Evolutionary conservation across 1,140 invertebrate genomes (phyloP), one percentile per base, ranked within the genome.

Genomic region (Nautilus pompilius): DNA sequence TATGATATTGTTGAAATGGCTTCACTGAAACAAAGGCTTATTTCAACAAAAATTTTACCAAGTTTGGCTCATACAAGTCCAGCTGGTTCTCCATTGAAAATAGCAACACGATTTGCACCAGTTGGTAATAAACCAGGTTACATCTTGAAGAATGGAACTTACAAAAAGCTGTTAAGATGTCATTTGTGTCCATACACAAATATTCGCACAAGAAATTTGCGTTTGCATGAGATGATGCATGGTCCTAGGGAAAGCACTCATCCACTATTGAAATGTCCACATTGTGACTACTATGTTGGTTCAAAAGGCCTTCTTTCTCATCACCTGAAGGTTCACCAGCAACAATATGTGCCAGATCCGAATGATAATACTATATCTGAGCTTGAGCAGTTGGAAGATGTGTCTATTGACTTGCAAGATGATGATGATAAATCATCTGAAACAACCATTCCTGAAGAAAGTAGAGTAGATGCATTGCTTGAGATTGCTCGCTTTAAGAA

Each of bases 161-260:
- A 92, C 62, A 86, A 87, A 10, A 93, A 93, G 81, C 91, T 95
- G 87, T 90, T 90, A 70, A 92, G 92, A 74, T 95, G 92, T 75
- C 85, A 90, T 32, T 90, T 87, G 73, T 94, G 93, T 79, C 92
- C 93, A 0, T 91, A 92, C 77, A 89, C 92, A 1, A 92, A 92
- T 74, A 90, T 81, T 26, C 67, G 79, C 24, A 63, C 72, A 5
- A 88, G 89, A 33, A 92, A 92, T 76, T 90, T 94, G 32, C 86
- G 88, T n/a, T 90, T 92, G 66, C 92, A 95, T 80, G 91, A 94
- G 78, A 89, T 89, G 77, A 91, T 93, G 88, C 92, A 94, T 79
- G 85, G 85, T n/a, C 71, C 82, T 63, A 78, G 87, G 8, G 69
- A 70, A 45, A 57, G 70, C 3, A 72, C 68, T 32, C 73, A 79